These are phyloP conservation scores for Drosophila sp. DNA, from an alignment of 1,140 invertebrate species.

Conservation along the genomic window DNA sequence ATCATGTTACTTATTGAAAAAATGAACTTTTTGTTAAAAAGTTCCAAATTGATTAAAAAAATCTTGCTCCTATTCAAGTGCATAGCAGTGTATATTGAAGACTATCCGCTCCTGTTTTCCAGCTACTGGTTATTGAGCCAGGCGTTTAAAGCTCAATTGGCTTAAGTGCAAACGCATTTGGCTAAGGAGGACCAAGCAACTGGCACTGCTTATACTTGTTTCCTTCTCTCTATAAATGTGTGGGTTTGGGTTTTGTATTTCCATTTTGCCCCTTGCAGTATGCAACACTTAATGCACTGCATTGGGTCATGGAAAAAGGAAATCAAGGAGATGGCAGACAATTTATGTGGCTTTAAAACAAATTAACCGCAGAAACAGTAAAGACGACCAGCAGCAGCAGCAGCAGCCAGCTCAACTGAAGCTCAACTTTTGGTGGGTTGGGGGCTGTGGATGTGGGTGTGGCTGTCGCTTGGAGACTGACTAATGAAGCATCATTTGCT, in stretches of 20 bases:
- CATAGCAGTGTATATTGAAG: too few species aligned
- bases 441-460: slow-evolving; percentile 2
- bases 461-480: not conserved
- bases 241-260: not conserved
- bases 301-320: not conserved
- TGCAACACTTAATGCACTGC: not conserved
- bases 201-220: slow-evolving; percentile 18
- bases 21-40: too few species aligned
- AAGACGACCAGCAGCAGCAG: not conserved
- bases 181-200: not conserved
- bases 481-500: slow-evolving; percentile 43
- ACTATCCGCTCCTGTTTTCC: slow-evolving; percentile 2
- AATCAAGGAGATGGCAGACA: slow-evolving; percentile 15
- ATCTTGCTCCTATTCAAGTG: too few species aligned
- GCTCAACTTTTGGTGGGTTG: slow-evolving; percentile 21
- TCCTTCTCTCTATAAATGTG: slow-evolving; percentile 12
- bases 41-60: too few species aligned
- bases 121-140: slow-evolving; percentile 24
- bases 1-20: too few species aligned
- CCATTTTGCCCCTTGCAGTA: slow-evolving; percentile 3
- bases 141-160: slow-evolving; percentile 74
- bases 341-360: slow-evolving; percentile 43
- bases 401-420: not conserved
- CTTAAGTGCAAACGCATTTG: slow-evolving; percentile 64
- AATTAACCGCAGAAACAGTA: slow-evolving; percentile 49